phyloP scores from a whole-genome alignment of 2,797 vertebrate genomes.

The Acrossocheilus fasciatus region DNA sequence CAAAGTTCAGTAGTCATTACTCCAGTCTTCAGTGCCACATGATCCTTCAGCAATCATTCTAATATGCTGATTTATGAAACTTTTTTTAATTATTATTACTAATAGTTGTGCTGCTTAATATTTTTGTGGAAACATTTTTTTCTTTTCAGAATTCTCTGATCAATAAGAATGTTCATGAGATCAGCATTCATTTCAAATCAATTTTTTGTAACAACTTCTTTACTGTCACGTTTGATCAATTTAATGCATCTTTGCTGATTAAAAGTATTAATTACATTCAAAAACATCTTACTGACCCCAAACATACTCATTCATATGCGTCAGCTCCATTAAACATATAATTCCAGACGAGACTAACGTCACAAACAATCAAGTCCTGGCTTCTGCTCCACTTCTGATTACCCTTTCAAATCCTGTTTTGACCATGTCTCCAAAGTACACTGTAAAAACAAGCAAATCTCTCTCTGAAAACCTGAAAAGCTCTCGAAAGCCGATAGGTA shows the following conservation, averaged over 20 bases:
- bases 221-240: neutral
- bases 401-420: conserved; percentile 33
- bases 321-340: neutral
- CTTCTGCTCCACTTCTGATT: conserved; percentile 1
- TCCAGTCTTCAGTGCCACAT: neutral
- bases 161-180: neutral
- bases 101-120: no score
- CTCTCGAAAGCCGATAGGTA: neutral
- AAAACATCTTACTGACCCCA: neutral
- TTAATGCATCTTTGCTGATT: neutral
- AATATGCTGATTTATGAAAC: neutral
- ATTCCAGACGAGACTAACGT: neutral
- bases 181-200: no score
- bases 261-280: neutral
- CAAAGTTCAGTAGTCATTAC: neutral
- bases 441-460: conserved; percentile 21
- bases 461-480: conserved; percentile 12
- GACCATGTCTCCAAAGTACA: conserved; percentile 10
- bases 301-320: neutral
- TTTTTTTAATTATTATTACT: no score
- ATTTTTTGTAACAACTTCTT: neutral
- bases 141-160: neutral
- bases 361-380: neutral
- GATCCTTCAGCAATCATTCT: neutral
- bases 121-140: neutral